Evolutionary conservation across 2,797 vertebrate species (phyloP).

Genomic region (Chelmon rostratus): DNA sequence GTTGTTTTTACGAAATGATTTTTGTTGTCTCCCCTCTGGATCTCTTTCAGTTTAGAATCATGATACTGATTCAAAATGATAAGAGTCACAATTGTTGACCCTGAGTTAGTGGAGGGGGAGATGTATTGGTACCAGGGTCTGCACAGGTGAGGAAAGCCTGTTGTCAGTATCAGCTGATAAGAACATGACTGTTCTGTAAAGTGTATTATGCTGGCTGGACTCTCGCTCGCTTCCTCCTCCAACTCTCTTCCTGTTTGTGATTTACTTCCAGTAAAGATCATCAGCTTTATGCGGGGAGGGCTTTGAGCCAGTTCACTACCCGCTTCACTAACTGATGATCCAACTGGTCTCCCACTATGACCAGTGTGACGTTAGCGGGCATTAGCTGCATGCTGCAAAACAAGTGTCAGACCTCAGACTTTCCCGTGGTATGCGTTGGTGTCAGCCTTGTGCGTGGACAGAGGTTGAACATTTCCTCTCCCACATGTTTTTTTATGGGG

Average conservation of each 20-base stretch:
- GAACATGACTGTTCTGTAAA: slow-evolving; percentile 28
- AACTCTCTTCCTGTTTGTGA: slow-evolving; percentile 43
- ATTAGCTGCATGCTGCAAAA: slow-evolving; percentile 47
- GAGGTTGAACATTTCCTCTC: slow-evolving; percentile 54
- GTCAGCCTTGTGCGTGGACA: slow-evolving; percentile 23
- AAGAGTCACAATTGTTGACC: not conserved
- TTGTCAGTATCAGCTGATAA: slow-evolving; percentile 59
- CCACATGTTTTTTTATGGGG: slow-evolving; percentile 43
- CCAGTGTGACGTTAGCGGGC: slow-evolving; percentile 17
- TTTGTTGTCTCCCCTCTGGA: too few species aligned
- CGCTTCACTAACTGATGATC: slow-evolving; percentile 10
- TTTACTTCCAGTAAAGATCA: slow-evolving; percentile 67
- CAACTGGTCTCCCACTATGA: slow-evolving; percentile 33
- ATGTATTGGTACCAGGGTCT: slow-evolving; percentile 11
- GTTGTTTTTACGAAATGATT: too few species aligned
- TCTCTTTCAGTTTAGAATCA: not conserved
- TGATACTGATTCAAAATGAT: not conserved
- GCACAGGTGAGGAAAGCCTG: slow-evolving; percentile 60
- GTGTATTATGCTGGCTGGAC: slow-evolving; percentile 56
- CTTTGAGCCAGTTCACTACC: slow-evolving; percentile 39
- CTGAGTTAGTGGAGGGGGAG: not conserved
- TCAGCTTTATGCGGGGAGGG: slow-evolving; percentile 34
- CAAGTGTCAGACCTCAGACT: slow-evolving; percentile 32
- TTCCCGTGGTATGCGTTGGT: slow-evolving; percentile 7
- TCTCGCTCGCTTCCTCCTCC: slow-evolving; percentile 60